Percentiles rank a stretch among this genome's conserved stretches.
Evolutionary conservation across 37 sponge, comb jelly and placozoan genomes (phyloP).

Genomic region (Diacarnus erythraeanus): DNA sequence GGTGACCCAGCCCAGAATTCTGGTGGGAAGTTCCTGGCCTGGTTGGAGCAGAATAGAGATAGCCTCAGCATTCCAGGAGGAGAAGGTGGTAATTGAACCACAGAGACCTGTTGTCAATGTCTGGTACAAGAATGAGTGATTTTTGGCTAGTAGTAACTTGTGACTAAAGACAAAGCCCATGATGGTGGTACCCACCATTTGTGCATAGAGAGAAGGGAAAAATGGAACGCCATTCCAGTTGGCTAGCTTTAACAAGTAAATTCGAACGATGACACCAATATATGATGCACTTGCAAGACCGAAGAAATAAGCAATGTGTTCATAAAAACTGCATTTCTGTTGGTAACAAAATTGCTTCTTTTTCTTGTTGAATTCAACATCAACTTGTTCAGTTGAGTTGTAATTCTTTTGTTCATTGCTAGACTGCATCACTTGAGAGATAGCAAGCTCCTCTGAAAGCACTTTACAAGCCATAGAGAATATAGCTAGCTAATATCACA

Average conservation of each 20-base stretch:
- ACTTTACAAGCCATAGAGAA: too few relatives aligned
- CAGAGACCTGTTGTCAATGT: slow-evolving; percentile 65
- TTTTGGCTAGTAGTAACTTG: slow-evolving; percentile 20
- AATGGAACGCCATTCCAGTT: slow-evolving; percentile 36
- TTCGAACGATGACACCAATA: slow-evolving; percentile 34
- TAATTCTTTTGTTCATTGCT: too few relatives aligned
- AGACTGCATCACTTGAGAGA: too few relatives aligned
- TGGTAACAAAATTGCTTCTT: slow-evolving; percentile 10
- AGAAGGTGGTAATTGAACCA: slow-evolving; percentile 72
- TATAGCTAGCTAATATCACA: too few relatives aligned
- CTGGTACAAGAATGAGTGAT: slow-evolving; percentile 28
- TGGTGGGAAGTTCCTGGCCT: slow-evolving; percentile 11
- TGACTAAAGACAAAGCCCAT: slow-evolving; percentile 43
- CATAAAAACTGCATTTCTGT: slow-evolving; percentile 18
- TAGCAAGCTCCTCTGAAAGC: too few relatives aligned
- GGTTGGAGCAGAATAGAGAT: slow-evolving; percentile 24
- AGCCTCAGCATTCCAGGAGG: slow-evolving; percentile 66
- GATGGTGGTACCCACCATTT: slow-evolving; percentile 56
- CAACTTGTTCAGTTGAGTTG: background rate
- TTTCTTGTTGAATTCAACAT: background rate
- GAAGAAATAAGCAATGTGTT: slow-evolving; percentile 35
- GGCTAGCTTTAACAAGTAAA: slow-evolving; percentile 30
- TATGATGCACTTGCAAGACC: slow-evolving; percentile 31
- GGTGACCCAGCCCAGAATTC: slow-evolving; percentile 44
- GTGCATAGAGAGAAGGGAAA: slow-evolving; percentile 57